Evolutionary conservation across 1,140 invertebrate species (phyloP), one percentile per base, ranked within the genome.

Genomic region (Plodia interpunctella): DNA sequence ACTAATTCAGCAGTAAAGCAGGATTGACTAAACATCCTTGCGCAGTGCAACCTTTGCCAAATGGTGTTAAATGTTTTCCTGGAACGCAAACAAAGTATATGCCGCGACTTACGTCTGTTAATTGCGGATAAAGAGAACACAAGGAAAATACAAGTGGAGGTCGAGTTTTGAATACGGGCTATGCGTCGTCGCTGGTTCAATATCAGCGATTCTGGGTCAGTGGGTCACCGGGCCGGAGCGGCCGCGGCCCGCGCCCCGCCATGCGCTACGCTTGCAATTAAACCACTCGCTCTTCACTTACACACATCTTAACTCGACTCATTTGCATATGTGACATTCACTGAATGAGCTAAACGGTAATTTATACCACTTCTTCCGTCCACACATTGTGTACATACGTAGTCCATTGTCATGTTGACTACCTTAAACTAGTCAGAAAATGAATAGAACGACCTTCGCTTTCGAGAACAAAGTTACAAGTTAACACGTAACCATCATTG

Each of bases 191-290:
- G 72, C 68, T 76, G 85, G 85, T 88, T 88, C 86, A 88, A 88
- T 88, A 88, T 87, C 86, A 87, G 76, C 76, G 72, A 71, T 81
- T 85, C 80, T 88, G 76, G 86, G 86, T 86, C 76, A 88, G 86
- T 88, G 83, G 86, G 86, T 79, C 83, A 88, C 65, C 74, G 69
- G 80, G 85, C 72, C 81, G 72, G 72, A 72, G 80, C 63, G 71
- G 64, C 71, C 77, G 76, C 78, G 72, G 74, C 69, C 72, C 72
- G 76, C 80, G 57, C 69, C 59, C 69, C 60, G 59, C 72, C 69
- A 59, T n/a, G 13, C 38, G 38, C 38, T 44, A 55, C 68, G 62
- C 67, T 74, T 73, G 72, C 80, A 79, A 78, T 85, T 80, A 80
- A 44, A 57, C 76, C 74, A 80, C 74, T 78, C 70, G 77, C 76